Base-by-base conservation (phyloP, 2,888 invertebrate species). In the Altica lythri region DNA sequence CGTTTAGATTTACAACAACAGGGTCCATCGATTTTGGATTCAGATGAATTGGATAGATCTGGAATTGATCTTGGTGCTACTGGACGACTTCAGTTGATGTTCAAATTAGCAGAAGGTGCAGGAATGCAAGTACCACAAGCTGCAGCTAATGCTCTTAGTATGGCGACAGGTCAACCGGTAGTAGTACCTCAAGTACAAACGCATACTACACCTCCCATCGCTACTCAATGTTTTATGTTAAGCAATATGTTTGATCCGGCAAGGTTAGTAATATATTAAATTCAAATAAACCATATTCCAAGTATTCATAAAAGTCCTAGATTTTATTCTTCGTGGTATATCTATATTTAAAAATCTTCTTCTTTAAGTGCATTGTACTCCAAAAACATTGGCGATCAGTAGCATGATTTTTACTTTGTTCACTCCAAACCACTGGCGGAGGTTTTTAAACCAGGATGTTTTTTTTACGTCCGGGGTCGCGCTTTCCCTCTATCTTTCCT, bases 161-260 rank as follows among this genome's bases (percentile, higher is more conserved):
- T 81, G 73, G 79, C 81, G 1, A 82, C 83, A 1, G 82, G 83
- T 4, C 82, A 86, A 29, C 82, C 86, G 12, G 82, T 84, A n/a
- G n/a, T n/a, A 0, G 84, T 86, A 6, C 86, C 87, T 55, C 86
- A 88, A 67, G 76, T 81, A 9, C 79, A 77, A 48, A 75, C 79
- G 0, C 71, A 79, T 34, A 72, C 84, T 17, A 86, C 92, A 8
- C 96, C 97, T 29, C 92, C 97, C 0, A 97, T 98, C 62, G 97
- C 98, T 3, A 99, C 99, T 0, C 98, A 98, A 77, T 99, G 98
- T 75, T 99, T 99, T 77, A 92, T 99, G 90, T 82, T 99, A 57
- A 94, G 97, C 54, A 99, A 99, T 72, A 99, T 99, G 99, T 99
- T 99, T 78, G 98, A 99, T 77, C 95, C 97, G 27, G 80, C 84